Conservation (phyloP, 2,888 invertebrate genomes). For the Galerucella pusilla region DNA sequence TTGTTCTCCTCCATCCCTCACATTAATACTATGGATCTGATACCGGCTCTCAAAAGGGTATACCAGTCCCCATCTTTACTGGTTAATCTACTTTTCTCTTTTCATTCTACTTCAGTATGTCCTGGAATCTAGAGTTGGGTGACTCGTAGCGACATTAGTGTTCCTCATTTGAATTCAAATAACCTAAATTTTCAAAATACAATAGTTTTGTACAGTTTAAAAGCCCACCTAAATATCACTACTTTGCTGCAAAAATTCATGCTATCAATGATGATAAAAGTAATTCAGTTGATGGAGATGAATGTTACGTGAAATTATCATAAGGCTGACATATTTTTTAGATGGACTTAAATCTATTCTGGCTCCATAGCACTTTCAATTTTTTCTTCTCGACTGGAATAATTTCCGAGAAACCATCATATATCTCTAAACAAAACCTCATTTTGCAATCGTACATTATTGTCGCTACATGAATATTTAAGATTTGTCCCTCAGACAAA, state of each 20-base stretch:
- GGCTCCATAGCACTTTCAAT: background rate
- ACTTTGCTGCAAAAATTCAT: too few species aligned
- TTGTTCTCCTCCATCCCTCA: fast-evolving
- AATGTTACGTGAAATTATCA: background rate
- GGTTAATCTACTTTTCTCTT: too few species aligned
- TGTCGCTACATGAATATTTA: constrained; percentile 33
- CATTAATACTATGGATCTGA: too few species aligned
- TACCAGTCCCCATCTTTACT: too few species aligned
- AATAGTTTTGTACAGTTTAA: too few species aligned
- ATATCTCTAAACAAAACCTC: constrained; percentile 17
- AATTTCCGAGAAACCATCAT: constrained; percentile 22
- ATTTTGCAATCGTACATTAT: constrained; percentile 35
- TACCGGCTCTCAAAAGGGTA: too few species aligned
- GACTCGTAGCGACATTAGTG: too few species aligned
- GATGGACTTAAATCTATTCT: constrained; percentile 4
- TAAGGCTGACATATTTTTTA: constrained; percentile 1
- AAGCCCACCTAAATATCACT: too few species aligned
- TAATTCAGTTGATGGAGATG: background rate
- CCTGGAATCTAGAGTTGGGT: too few species aligned
- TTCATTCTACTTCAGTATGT: too few species aligned
- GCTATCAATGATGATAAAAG: background rate
- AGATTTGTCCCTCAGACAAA: constrained; percentile 27
- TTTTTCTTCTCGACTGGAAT: constrained; percentile 12
- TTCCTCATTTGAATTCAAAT: too few species aligned
- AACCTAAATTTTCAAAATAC: too few species aligned